Conservation (phyloP, 2,113 vertebrate genomes). For the Paradoxurus hermaphroditus region DNA sequence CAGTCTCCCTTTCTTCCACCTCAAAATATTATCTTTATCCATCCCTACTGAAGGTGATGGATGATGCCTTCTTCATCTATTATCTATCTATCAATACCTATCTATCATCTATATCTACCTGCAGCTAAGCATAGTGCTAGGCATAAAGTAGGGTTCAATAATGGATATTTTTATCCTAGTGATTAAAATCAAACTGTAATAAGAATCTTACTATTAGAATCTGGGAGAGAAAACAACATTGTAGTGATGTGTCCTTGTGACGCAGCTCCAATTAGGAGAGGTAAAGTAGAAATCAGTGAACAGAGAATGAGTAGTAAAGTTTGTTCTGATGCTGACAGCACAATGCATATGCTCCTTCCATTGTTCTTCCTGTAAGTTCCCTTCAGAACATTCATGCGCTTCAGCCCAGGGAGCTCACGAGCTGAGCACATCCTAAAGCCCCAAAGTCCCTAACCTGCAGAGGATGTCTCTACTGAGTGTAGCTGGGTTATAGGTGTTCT, state of each 20-base stretch:
- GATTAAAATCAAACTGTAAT: not conserved
- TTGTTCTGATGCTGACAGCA: not conserved
- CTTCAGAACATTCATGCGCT: not conserved
- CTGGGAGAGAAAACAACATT: not conserved
- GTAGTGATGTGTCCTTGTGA: not conserved
- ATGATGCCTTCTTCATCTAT: not conserved
- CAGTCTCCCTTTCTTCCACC: not conserved
- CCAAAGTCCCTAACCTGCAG: not conserved
- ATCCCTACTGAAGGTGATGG: not conserved
- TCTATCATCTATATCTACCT: not conserved
- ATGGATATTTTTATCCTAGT: not conserved
- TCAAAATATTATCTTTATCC: not conserved
- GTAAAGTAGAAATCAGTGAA: not conserved
- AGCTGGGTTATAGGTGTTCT: not conserved
- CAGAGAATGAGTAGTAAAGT: not conserved
- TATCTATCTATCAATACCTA: not conserved
- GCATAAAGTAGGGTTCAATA: not conserved
- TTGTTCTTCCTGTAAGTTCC: no score
- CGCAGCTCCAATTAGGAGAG: not conserved
- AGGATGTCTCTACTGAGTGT: not conserved
- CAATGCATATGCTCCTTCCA: rapidly evolving
- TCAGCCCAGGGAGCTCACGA: not conserved
- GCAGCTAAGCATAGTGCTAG: not conserved
- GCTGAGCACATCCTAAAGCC: not conserved
- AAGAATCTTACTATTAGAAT: not conserved